Conservation (phyloP, 2,113 vertebrate genomes). For the Monopterus albus region DNA sequence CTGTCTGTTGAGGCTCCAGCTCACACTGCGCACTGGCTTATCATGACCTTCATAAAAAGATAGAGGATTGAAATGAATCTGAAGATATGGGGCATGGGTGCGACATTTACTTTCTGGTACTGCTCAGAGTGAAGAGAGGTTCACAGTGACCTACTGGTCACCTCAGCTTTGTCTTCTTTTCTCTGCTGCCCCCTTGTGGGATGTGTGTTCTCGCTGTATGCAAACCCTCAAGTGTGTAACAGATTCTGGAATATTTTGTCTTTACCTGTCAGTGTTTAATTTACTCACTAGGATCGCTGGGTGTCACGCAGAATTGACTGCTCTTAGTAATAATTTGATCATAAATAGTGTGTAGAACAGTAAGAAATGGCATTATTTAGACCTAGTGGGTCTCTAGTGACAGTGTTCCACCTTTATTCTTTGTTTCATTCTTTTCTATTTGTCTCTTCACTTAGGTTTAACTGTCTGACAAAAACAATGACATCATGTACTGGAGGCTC, state of each 20-base stretch:
- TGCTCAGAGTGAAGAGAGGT: slow-evolving; percentile 35
- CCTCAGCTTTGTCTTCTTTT: slow-evolving; percentile 46
- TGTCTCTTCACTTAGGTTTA: slow-evolving; percentile 8
- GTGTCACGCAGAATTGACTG: neutral
- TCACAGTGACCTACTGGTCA: slow-evolving; percentile 41
- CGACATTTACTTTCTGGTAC: slow-evolving; percentile 59
- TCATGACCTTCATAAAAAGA: slow-evolving; percentile 84
- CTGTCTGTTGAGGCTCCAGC: slow-evolving; percentile 87
- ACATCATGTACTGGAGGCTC: neutral
- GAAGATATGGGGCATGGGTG: slow-evolving; percentile 21
- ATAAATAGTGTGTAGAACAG: neutral
- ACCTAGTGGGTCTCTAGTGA: neutral
- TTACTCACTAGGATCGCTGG: neutral
- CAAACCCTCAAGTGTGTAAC: neutral
- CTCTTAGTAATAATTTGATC: slow-evolving; percentile 3
- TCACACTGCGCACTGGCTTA: slow-evolving; percentile 84
- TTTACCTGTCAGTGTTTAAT: neutral
- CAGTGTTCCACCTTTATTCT: slow-evolving; percentile 2
- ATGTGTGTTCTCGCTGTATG: neutral
- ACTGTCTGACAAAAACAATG: slow-evolving; percentile 23
- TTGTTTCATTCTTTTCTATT: neutral
- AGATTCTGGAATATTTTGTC: neutral
- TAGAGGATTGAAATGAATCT: slow-evolving; percentile 15
- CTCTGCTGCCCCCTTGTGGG: slow-evolving; percentile 77
- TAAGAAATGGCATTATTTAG: neutral